Base-by-base conservation (phyloP, 2,888 invertebrate species). In the Mellilla xanthometata region DNA sequence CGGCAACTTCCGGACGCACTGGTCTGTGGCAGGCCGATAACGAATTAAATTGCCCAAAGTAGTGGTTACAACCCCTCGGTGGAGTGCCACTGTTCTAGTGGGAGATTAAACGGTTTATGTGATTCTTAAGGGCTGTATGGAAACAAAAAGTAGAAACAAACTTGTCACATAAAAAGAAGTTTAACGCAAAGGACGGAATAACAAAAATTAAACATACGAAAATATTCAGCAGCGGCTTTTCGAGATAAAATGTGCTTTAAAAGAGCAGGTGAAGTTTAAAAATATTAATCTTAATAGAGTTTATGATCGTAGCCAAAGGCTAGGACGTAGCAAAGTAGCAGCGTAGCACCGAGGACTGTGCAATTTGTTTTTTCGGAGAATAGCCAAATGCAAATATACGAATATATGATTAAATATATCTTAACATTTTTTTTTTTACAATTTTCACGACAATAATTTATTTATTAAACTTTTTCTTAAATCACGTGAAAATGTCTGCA, bases 261-360 rank as follows among this genome's bases (percentile, higher is more conserved):
- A 35, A 38, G 32, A 40, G 36, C 33, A 38, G 38, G 6, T 3
- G 11, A 9, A 42, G 36, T 36, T 39, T 34, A 49, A 54, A 54
- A 56, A 48, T 48, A 56, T 51, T 51, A 57, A 60, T 59, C 55
- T 54, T 52, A 54, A 61, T 60, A 47, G 47, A 58, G 57, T 66
- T 63, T 60, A 64, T 64, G 55, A 60, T 54, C 49, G 32, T 49
- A 59, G 45, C 50, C 56, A 57, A 55, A 56, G 49, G 60, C 64
- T 68, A 64, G 62, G 63, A 29, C 44, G 61, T 59, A 59, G 58
- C 60, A 38, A 9, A 52, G 55, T 58, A 55, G 51, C 48, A 29
- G 35, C 50, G 56, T 55, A 55, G 53, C 54, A 19, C 47, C 55
- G 67, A 66, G 65, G n/a, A n/a, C n/a, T n/a, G n/a, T n/a, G n/a